A percentile compares a stretch with the other conserved stretches of the same genome.
These are phyloP conservation scores for Conger conger DNA, from an alignment of 2,113 vertebrate genomes.

Conservation along the genomic window DNA sequence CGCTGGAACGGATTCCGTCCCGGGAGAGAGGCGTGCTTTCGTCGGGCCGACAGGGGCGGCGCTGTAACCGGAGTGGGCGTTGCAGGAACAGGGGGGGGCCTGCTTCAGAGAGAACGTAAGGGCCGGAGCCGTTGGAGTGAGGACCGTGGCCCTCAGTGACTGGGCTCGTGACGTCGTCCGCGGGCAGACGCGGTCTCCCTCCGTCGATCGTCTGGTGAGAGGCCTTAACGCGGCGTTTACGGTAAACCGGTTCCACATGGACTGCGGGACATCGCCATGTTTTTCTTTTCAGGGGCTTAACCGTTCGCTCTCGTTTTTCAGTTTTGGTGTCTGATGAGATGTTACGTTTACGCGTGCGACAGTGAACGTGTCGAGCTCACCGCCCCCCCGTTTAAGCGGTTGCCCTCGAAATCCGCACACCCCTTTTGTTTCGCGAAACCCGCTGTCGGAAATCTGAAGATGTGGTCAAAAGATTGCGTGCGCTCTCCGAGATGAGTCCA, in stretches of 20 bases:
- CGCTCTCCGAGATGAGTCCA: not conserved
- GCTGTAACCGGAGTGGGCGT: not conserved
- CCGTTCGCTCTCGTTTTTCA: not conserved
- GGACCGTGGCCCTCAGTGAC: not conserved
- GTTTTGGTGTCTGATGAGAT: constrained; percentile 8
- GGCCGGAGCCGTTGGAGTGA: not conserved
- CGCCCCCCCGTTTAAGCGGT: not conserved
- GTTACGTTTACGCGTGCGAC: not conserved
- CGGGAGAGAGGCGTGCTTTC: not conserved
- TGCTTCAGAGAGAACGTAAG: not conserved
- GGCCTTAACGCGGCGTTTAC: constrained; percentile 13
- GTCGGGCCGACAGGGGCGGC: not conserved
- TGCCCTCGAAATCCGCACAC: not conserved
- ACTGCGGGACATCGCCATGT: not conserved
- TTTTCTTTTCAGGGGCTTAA: constrained; percentile 21
- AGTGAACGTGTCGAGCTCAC: not conserved
- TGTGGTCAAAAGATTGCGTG: not conserved
- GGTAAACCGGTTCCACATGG: constrained; percentile 21
- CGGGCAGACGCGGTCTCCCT: constrained; percentile 7
- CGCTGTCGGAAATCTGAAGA: not conserved
- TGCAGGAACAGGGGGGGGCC: not conserved
- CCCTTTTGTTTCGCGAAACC: not conserved
- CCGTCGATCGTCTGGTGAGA: constrained; percentile 22
- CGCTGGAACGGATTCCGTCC: not conserved
- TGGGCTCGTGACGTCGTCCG: constrained; percentile 14